phyloP scores from a whole-genome alignment of 2,797 vertebrate genomes.

The Cyprinodon diabolis region DNA sequence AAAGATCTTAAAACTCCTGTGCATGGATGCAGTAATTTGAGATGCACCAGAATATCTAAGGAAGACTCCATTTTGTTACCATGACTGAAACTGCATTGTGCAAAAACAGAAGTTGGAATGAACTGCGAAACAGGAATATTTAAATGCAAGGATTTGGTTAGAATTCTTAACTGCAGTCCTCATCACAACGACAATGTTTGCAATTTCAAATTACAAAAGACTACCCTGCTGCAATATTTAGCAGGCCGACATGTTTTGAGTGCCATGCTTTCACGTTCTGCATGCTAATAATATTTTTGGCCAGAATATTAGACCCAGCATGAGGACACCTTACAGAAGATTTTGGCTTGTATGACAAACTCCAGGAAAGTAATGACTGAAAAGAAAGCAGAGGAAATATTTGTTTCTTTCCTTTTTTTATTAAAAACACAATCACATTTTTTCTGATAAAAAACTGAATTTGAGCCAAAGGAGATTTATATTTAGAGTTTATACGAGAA shows the following conservation, averaged over 20 bases:
- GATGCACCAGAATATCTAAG: neutral
- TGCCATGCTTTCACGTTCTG: neutral
- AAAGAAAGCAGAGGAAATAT: neutral
- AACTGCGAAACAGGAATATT: neutral
- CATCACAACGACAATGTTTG: neutral
- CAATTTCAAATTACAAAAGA: neutral
- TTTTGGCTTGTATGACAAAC: neutral
- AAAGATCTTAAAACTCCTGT: neutral
- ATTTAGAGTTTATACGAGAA: neutral
- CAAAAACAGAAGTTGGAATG: neutral
- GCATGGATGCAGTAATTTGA: constrained; percentile 11
- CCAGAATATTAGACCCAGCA: neutral
- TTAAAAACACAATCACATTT: neutral
- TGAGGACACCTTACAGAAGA: neutral
- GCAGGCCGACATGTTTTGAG: neutral
- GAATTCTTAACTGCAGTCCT: neutral
- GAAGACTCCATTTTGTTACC: neutral
- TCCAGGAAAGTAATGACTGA: neutral
- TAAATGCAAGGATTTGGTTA: neutral
- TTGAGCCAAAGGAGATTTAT: neutral
- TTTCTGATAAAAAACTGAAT: neutral
- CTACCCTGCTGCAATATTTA: neutral
- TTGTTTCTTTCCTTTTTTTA: neutral
- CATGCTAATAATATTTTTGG: neutral
- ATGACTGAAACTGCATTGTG: neutral